Base-by-base conservation (phyloP, 2,113 vertebrate genomes). In the Urocynchramus pylzowi region DNA sequence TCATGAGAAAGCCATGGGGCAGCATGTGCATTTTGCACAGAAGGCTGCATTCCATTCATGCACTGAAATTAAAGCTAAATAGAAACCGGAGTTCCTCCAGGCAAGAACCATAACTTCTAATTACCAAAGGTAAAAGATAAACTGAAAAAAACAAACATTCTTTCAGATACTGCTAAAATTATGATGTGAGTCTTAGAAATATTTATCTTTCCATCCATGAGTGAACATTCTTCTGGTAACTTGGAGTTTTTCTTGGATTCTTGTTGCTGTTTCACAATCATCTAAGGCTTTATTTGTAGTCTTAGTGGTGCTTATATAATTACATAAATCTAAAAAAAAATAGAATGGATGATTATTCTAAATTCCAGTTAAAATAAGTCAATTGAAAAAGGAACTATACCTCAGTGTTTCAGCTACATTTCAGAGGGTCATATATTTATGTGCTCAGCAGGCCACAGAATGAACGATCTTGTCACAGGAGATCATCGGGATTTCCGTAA, bases 71-170 rank as follows among this genome's bases (percentile, higher is more conserved):
- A 88, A 86, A 96, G 56, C 85, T 93, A 93, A 93, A 75, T 84
- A 68, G 93, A 97, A 98, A 82, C 88, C 45, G 24, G 80, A 96
- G 92, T 86, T 97, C 87, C 93, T 95, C 91, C 70, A 49, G 95
- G 90, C 95, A 89, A 87, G 92, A 85, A 70, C 70, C 61, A 64
- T 95, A 93, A 95, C 73, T 95, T 96, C 96, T 97, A 97, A 95
- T 94, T 87, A 88, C 81, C 78, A 76, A 96, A 97, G 95, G 90
- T 87, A 96, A 90, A 97, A 97, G 83, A 97, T 96, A 95, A 97
- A 93, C 84, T 95, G 89, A 60, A 49, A 80, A 93, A 93, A 91
- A 75, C 39, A 84, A 69, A 45, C 52, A 85, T 42, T 91, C 56
- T 80, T 97, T 95, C 83, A 94, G 96, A 96, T 64, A 77, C 5